These are phyloP conservation scores for Drosophila bocqueti DNA, from an alignment of 1,140 invertebrate species.

Conservation along the genomic window DNA sequence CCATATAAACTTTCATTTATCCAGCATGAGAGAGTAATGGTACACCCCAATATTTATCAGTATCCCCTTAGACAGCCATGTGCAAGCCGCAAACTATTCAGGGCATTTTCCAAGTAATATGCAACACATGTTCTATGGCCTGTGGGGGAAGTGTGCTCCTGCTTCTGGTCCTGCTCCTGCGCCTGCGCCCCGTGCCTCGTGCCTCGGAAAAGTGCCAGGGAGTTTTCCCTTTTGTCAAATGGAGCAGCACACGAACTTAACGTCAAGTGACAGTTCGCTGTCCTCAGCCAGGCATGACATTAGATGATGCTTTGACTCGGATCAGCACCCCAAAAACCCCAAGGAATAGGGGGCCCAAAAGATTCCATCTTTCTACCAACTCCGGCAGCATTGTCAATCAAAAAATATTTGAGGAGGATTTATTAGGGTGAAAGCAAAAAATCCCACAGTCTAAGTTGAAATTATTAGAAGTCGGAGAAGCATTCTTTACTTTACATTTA, in stretches of 20 bases:
- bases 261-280: constrained; percentile 56
- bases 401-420: constrained; percentile 6
- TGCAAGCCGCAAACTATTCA: constrained; percentile 52
- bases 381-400: constrained; percentile 48
- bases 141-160: constrained; percentile 21
- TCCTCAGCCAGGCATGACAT: constrained; percentile 57
- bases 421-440: neutral
- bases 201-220: constrained; percentile 20
- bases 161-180: neutral
- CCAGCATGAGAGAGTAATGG: neutral
- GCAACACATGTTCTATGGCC: constrained; percentile 58
- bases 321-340: constrained; percentile 37
- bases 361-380: neutral
- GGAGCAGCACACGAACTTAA: constrained; percentile 44
- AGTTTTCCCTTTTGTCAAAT: constrained; percentile 53
- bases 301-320: constrained; percentile 53
- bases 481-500: too few species aligned
- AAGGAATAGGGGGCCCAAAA: constrained; percentile 1
- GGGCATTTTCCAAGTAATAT: constrained; percentile 68
- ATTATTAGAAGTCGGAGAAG: neutral
- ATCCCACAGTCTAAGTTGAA: neutral
- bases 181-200: constrained; percentile 40
- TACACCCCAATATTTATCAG: neutral
- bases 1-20: neutral
- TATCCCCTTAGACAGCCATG: constrained; percentile 19